Base-by-base conservation (phyloP, 2,888 invertebrate species). In the Erebia aethiops region DNA sequence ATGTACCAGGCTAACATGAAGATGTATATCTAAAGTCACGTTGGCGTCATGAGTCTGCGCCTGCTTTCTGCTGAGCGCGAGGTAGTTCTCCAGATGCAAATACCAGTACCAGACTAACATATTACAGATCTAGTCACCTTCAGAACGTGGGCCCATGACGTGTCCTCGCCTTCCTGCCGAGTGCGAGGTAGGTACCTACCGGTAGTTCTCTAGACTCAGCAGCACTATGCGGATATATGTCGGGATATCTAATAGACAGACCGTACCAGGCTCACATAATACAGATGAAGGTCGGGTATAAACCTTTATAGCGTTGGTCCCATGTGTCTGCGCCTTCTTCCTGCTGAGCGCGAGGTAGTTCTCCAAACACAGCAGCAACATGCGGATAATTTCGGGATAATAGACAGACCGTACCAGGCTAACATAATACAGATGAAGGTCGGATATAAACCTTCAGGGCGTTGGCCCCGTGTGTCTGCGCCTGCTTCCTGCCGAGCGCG, bases 181-280 rank as follows among this genome's bases (percentile, higher is more conserved):
- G 1, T 21, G 92, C 91, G 78, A 97, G 89, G 81, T 95, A 95
- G 61, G 2, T 21, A 21, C 21, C 2, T 21, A 21, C 21, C 2
- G 21, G 21, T 21, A 21, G 21, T 90, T 82, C 83, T 98, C 98
- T 71, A 98, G 85, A 43, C 94, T 85, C 74, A 95, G 89, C 7
- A 97, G 93, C 13, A 97, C 95, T 85, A 95, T 94, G 75, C 95
- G 95, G 74, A 97, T 95, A 79, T 21, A 97, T 94, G 77, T 98
- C 98, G 3, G 95, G 1, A 46, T 9, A 46, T 4, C 14, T 14
- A 13, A 2, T 49, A 14, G 26, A 0, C 2, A 41, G 7, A 41
- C 41, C 41, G 1, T 46, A 11, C 11, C 46, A 46, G 46, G 46
- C 11, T 46, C 4, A n/a, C 14, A n/a, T 51, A n/a, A 43, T 2